phyloP scores from a whole-genome alignment of 2,113 vertebrate species.

The Ochotona curzoniae region DNA sequence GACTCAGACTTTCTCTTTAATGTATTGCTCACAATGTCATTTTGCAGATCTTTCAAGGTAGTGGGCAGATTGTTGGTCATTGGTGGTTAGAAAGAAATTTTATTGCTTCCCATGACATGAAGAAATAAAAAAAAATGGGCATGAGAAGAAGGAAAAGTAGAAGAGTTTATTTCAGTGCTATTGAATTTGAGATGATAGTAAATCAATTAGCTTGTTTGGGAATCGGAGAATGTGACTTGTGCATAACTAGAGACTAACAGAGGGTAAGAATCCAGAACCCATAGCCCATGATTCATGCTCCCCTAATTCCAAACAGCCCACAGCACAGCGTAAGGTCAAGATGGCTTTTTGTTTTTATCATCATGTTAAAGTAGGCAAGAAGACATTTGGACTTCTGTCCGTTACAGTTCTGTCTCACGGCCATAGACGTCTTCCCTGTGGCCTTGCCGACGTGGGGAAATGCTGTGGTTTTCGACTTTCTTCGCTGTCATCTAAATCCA shows the following conservation, averaged over 20 bases:
- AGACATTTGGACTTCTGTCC: not conserved
- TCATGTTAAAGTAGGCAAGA: not conserved
- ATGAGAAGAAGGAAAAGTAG: not conserved
- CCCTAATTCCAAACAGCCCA: not conserved
- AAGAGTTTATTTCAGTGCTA: not conserved
- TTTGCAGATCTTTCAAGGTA: not conserved
- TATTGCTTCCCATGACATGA: slow-evolving; percentile 10
- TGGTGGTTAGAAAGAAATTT: not conserved
- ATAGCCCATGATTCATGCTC: not conserved
- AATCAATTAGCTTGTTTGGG: not conserved
- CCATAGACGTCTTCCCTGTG: not conserved
- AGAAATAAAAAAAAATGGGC: slow-evolving; percentile 8
- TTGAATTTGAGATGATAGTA: slow-evolving; percentile 6
- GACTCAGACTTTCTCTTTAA: not conserved
- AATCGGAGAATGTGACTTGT: not conserved
- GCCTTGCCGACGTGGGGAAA: not conserved
- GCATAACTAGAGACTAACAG: not conserved
- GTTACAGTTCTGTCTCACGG: not conserved
- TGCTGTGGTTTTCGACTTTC: not conserved
- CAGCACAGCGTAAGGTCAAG: not conserved
- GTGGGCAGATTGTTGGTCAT: not conserved
- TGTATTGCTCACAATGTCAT: not conserved
- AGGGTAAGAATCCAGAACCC: not conserved
- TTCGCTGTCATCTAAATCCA: not conserved
- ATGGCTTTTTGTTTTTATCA: not conserved